Evolutionary conservation across 2,113 vertebrate genomes (phyloP).

Genomic region (Atractosteus spatula): DNA sequence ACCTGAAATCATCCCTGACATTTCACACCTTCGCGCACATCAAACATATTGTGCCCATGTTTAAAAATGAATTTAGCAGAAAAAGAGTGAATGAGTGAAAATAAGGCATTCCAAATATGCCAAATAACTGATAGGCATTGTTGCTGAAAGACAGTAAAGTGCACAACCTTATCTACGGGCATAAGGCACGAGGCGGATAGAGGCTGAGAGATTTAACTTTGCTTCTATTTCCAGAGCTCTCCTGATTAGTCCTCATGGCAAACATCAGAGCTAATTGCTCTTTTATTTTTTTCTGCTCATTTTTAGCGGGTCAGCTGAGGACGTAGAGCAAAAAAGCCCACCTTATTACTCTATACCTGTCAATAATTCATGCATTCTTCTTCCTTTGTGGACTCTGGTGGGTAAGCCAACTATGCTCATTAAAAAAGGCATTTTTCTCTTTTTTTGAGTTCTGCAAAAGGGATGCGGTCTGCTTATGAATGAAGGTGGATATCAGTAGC

Average conservation of each 20-base stretch:
- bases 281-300: slow-evolving; percentile 22
- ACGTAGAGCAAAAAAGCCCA: slow-evolving; percentile 39
- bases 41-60: not conserved
- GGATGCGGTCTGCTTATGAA: too few species aligned
- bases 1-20: too few species aligned
- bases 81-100: slow-evolving; percentile 16
- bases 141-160: slow-evolving; percentile 36
- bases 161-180: slow-evolving; percentile 44
- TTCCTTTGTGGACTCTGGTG: slow-evolving; percentile 8
- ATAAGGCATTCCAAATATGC: not conserved
- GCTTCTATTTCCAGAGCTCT: slow-evolving; percentile 47
- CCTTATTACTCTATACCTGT: slow-evolving; percentile 23
- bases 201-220: slow-evolving; percentile 57
- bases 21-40: too few species aligned
- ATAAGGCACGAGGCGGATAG: slow-evolving; percentile 10
- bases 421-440: too few species aligned
- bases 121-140: too few species aligned
- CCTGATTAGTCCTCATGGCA: slow-evolving; percentile 48
- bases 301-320: slow-evolving; percentile 27
- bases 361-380: slow-evolving; percentile 21
- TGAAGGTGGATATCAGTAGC: too few species aligned
- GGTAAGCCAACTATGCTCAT: not conserved
- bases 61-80: slow-evolving; percentile 5
- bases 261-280: slow-evolving; percentile 31
- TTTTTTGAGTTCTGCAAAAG: too few species aligned